Conservation (phyloP, 1,140 invertebrate genomes). For the Cotesia typhae region DNA sequence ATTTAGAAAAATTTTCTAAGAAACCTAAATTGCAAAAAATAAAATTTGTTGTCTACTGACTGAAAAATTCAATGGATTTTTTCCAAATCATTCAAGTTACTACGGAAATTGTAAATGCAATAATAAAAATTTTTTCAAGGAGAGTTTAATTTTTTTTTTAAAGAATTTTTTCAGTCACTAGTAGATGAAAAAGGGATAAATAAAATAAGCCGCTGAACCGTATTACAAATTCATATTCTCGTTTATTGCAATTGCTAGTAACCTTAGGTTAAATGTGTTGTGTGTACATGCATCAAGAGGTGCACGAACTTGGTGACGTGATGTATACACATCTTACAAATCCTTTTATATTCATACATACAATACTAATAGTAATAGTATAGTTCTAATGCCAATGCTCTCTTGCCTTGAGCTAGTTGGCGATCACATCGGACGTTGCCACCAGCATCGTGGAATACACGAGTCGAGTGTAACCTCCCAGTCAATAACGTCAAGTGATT, state of each 20-base stretch:
- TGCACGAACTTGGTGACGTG: conserved; percentile 19
- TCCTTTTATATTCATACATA: not conserved
- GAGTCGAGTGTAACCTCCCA: conserved; percentile 28
- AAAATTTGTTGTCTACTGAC: no score
- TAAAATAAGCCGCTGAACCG: no score
- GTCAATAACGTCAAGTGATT: conserved; percentile 41
- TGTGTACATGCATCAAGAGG: conserved; percentile 12
- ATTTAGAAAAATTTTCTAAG: no score
- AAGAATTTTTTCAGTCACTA: no score
- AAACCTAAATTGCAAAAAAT: no score
- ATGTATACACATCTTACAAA: no score
- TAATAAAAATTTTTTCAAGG: no score
- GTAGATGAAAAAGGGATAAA: no score
- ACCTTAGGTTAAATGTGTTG: not conserved
- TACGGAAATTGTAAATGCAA: no score
- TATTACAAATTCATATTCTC: not conserved
- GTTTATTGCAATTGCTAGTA: conserved; percentile 13
- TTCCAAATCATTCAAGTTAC: no score
- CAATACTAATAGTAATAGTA: conserved; percentile 37
- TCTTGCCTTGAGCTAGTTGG: conserved; percentile 53
- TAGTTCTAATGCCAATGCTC: conserved; percentile 51
- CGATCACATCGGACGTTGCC: conserved; percentile 50
- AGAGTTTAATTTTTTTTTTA: no score
- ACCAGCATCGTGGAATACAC: conserved; percentile 32
- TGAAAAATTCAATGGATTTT: no score